Base-by-base conservation (phyloP, 2,113 vertebrate species). In the Thomomys bottae region DNA sequence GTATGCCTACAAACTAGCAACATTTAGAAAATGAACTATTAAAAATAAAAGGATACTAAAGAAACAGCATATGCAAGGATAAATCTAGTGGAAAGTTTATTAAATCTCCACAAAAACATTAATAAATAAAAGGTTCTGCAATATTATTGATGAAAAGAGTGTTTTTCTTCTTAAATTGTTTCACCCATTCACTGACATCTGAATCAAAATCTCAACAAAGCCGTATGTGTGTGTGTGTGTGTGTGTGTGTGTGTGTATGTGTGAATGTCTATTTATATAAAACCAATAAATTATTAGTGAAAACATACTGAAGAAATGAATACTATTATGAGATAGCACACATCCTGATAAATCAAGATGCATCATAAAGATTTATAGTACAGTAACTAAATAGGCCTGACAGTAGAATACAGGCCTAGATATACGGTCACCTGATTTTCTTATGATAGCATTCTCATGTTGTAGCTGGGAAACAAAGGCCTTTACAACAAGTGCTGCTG, bases 21-120 rank as follows among this genome's bases (percentile, higher is more conserved):
- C 10, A 84, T 75, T 70, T 66, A 84, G 23, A 88, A 88, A 94
- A 86, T 61, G 4, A 1, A 87, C 88, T 45, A 2, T 32, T 91
- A 63, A n/a, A 38, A 79, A 36, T 66, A 49, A n/a, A 72, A 88
- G 71, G 70, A 3, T 15, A 90, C 49, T 38, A 78, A 88, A 72
- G 36, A 86, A 76, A 4, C 49, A 15, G 81, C 34, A 26, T 34
- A 85, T 40, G 9, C 36, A 67, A 73, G 42, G 14, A 6, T n/a
- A 59, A 57, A 66, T 57, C 18, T 87, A 80, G 24, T 76, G 40
- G 86, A 88, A 57, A 12, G 70, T 68, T 3, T 38, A 24, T 57
- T 77, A 70, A 63, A 54, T 42, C 49, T 81, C 49, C 57, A 59
- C 45, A 45, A 45, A 49, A 49, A 49, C 9, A 49, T n/a, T 86